These are phyloP conservation scores for Haliaeetus leucogaster DNA, from an alignment of 2,113 vertebrate genomes.

Conservation along the genomic window DNA sequence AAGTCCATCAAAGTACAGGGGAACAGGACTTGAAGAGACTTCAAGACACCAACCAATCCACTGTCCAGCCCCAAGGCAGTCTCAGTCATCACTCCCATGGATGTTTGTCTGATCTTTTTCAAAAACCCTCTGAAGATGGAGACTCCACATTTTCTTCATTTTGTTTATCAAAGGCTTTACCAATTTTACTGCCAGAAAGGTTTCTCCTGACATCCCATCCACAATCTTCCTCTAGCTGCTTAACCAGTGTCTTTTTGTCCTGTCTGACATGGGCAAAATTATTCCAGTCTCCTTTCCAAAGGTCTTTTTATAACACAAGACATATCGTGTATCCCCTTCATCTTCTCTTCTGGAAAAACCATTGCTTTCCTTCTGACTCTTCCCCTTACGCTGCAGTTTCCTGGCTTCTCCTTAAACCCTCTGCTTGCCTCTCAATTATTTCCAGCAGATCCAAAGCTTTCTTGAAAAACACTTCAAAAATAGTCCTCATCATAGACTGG, in stretches of 20 bases:
- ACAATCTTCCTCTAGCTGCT: neutral
- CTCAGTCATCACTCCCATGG: neutral
- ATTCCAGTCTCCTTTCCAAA: neutral
- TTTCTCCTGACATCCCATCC: neutral
- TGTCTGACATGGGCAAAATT: neutral
- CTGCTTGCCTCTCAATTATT: neutral
- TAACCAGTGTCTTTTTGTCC: neutral
- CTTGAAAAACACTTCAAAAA: neutral
- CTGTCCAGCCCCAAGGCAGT: neutral
- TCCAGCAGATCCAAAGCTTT: neutral
- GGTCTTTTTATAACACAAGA: neutral
- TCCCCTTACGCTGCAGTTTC: neutral
- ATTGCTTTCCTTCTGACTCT: neutral
- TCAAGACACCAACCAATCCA: neutral
- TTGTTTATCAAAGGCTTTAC: neutral
- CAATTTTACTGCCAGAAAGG: neutral
- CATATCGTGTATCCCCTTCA: fast-evolving
- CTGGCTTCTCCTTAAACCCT: neutral
- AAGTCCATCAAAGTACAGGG: neutral
- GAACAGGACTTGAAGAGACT: neutral
- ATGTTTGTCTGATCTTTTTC: neutral
- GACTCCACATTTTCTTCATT: neutral
- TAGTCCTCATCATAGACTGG: fast-evolving
- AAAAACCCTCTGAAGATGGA: neutral
- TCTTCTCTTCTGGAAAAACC: neutral